phyloP scores from a whole-genome alignment of 30 jellyfish, hydroid and myxozoan species.

The Cassiopea andromeda region DNA sequence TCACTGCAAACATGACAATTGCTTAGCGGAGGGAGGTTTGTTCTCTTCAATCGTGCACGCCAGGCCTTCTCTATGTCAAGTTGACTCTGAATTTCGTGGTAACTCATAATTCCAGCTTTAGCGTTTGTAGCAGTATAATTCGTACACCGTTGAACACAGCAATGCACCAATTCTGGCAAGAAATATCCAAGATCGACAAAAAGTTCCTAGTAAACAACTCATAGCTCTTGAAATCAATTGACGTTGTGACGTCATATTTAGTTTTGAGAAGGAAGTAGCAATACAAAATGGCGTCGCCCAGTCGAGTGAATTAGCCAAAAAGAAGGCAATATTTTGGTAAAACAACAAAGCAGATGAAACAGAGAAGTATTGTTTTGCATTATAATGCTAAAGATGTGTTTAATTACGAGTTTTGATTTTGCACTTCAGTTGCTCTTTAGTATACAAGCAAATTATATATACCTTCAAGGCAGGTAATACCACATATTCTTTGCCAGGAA shows the following conservation, averaged over 20 bases:
- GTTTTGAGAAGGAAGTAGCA: neutral
- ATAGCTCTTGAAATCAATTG: neutral
- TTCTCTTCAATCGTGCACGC: neutral
- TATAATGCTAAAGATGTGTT: neutral
- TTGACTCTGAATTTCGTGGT: neutral
- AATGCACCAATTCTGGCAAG: neutral
- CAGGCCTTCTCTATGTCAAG: neutral
- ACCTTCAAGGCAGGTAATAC: slow-evolving; percentile 78
- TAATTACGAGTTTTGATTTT: neutral
- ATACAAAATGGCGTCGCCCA: neutral
- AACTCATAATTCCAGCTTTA: neutral
- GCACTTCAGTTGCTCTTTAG: neutral
- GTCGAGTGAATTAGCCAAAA: neutral
- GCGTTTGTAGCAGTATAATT: neutral
- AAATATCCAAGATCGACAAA: neutral
- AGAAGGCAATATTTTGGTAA: neutral
- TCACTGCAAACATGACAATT: neutral
- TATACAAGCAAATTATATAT: neutral
- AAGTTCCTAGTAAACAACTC: neutral
- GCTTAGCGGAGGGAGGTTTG: neutral
- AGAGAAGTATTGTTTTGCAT: neutral
- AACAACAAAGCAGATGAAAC: neutral
- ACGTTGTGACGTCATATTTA: neutral
- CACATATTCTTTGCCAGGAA: slow-evolving; percentile 80
- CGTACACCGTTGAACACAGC: neutral